Percentiles rank a stretch among this genome's conserved stretches.
Evolutionary conservation across 2,797 vertebrate genomes (phyloP).

Genomic region (Clarias laeviceps): DNA sequence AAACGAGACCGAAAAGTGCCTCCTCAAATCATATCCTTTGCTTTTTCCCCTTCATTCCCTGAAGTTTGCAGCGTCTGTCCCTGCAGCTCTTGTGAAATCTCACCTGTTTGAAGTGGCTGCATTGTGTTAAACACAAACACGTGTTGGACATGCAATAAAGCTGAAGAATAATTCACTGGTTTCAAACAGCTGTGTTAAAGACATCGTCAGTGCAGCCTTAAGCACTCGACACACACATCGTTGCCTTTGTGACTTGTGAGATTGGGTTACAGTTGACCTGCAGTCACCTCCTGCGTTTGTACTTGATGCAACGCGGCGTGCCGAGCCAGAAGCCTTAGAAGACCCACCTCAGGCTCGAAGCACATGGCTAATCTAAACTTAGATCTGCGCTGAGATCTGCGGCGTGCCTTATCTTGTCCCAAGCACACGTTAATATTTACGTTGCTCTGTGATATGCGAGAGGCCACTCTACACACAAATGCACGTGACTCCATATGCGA

Average conservation of each 20-base stretch:
- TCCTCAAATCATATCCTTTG: conserved; percentile 44
- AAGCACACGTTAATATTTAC: conserved; percentile 50
- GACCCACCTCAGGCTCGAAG: conserved; percentile 7
- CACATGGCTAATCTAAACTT: conserved; percentile 35
- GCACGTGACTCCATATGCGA: conserved; percentile 10
- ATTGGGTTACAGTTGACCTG: conserved; percentile 36
- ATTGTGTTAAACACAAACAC: conserved; percentile 20
- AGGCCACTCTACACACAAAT: conserved; percentile 36
- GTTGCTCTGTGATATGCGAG: conserved; percentile 36
- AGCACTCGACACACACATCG: conserved; percentile 36
- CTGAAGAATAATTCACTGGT: conserved; percentile 64
- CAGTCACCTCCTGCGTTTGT: conserved; percentile 39
- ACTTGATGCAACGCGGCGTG: conserved; percentile 22
- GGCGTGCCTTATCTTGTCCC: conserved; percentile 44
- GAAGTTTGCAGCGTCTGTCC: conserved; percentile 60
- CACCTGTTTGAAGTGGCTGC: conserved; percentile 65
- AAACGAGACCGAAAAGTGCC: conserved; percentile 54
- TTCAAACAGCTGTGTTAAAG: conserved; percentile 53
- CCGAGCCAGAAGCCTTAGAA: not conserved
- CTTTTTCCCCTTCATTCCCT: conserved; percentile 50
- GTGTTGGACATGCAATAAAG: conserved; percentile 45
- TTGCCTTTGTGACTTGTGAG: conserved; percentile 33
- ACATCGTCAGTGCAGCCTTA: conserved; percentile 31
- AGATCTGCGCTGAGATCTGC: conserved; percentile 21
- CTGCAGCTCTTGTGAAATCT: conserved; percentile 59